These are phyloP conservation scores for Pangasianodon hypophthalmus DNA, from an alignment of 2,113 vertebrate species.

Conservation along the genomic window DNA sequence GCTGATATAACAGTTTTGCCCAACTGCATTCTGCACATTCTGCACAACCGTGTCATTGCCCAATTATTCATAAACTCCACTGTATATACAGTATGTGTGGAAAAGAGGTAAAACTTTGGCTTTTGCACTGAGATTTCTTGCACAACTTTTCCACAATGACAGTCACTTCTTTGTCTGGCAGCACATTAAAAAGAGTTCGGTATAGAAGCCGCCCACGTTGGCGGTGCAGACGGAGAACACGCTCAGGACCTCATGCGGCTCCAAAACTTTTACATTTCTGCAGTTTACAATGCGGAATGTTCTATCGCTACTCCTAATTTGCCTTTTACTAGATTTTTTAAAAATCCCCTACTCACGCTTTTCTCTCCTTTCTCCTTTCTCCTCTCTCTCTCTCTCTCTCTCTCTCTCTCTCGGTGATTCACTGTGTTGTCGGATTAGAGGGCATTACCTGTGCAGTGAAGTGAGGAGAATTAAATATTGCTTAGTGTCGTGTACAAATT, in stretches of 20 bases:
- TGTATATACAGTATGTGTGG: background rate
- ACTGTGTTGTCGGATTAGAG: slow-evolving; percentile 62
- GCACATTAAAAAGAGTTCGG: slow-evolving; percentile 28
- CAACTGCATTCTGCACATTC: background rate
- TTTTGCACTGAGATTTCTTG: slow-evolving; percentile 11
- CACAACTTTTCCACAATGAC: slow-evolving; percentile 22
- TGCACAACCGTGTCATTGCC: background rate
- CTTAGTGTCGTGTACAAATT: slow-evolving; percentile 61
- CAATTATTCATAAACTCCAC: background rate
- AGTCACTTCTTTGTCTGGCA: slow-evolving; percentile 3
- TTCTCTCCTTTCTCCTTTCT: background rate
- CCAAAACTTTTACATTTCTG: background rate
- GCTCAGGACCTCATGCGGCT: background rate
- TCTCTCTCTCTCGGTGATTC: slow-evolving; percentile 31
- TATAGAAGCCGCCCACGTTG: slow-evolving; percentile 32
- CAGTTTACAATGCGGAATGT: background rate
- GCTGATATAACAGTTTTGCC: background rate
- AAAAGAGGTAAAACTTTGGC: background rate
- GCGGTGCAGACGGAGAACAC: background rate
- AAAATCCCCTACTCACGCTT: background rate
- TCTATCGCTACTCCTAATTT: background rate
- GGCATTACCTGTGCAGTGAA: slow-evolving; percentile 68
- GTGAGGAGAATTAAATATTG: slow-evolving; percentile 66
- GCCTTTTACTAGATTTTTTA: background rate
- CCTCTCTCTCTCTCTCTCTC: background rate